phyloP scores from a whole-genome alignment of 2,113 vertebrate species.

The Percopsis transmontana region DNA sequence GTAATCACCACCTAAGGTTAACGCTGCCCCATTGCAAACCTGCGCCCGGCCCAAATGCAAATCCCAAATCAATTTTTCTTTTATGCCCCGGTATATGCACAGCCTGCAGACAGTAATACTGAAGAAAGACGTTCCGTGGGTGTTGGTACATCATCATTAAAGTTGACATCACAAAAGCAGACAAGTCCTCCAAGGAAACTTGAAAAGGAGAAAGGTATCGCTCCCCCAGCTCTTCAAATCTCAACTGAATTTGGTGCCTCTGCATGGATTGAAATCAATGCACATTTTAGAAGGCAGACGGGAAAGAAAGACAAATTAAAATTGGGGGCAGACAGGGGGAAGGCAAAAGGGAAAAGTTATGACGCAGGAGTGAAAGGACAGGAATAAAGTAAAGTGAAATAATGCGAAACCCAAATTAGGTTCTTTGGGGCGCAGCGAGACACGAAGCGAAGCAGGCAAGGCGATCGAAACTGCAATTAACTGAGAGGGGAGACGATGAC shows the following conservation, averaged over 20 bases:
- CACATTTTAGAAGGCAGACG: conserved; percentile 37
- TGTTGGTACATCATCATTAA: conserved; percentile 1
- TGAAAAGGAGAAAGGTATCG: conserved; percentile 20
- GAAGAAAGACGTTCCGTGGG: not conserved
- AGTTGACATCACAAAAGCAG: not conserved
- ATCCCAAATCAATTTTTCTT: conserved; percentile 6
- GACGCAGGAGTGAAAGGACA: conserved; percentile 29
- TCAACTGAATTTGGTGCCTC: conserved; percentile 10
- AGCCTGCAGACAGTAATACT: not conserved
- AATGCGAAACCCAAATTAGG: conserved; percentile 63
- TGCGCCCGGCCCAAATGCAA: conserved; percentile 32
- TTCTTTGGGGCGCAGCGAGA: conserved; percentile 54
- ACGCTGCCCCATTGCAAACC: conserved; percentile 46
- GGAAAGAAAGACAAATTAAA: conserved; percentile 44
- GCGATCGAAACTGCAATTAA: conserved; percentile 73
- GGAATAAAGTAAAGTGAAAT: conserved; percentile 60
- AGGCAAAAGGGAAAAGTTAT: conserved; percentile 22
- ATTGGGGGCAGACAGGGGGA: conserved; percentile 17
- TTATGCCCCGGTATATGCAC: not conserved
- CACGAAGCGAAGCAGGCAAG: conserved; percentile 34
- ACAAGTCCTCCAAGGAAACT: conserved; percentile 6
- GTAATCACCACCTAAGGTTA: conserved; percentile 65
- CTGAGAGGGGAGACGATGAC: conserved; percentile 59
- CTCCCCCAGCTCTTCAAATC: conserved; percentile 24
- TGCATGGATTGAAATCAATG: conserved; percentile 43